Evolutionary conservation across 2,888 invertebrate genomes (phyloP).

Genomic region (Cantharis rustica): DNA sequence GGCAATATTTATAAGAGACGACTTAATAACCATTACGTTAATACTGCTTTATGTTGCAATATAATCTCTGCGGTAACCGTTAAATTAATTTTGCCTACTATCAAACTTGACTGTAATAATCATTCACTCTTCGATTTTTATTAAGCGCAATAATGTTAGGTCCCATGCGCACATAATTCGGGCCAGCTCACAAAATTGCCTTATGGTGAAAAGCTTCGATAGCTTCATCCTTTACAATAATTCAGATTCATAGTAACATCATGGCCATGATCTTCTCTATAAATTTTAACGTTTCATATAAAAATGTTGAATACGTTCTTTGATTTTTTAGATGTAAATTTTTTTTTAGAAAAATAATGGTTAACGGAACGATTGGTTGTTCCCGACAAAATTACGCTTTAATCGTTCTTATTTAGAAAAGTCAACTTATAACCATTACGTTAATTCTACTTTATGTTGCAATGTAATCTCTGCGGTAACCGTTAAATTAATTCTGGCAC

Average conservation of each 20-base stretch:
- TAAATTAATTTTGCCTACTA: background rate
- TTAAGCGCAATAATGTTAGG: background rate
- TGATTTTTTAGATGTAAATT: too few relatives aligned
- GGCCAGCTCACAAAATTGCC: background rate
- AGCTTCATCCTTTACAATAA: background rate
- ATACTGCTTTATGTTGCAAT: conserved; percentile 14
- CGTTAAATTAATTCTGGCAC: background rate
- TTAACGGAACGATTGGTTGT: too few relatives aligned
- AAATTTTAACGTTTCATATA: background rate
- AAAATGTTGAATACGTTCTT: too few relatives aligned
- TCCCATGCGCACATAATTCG: background rate
- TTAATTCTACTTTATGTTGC: conserved; percentile 14
- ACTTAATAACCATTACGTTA: conserved; percentile 22
- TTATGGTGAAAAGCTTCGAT: background rate
- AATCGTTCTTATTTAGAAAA: conserved; percentile 21
- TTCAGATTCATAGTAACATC: background rate
- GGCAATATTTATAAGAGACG: conserved; percentile 21
- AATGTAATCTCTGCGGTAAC: conserved; percentile 7
- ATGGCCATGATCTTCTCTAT: background rate
- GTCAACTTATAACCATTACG: conserved; percentile 19
- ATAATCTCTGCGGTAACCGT: conserved; percentile 5
- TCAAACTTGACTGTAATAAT: background rate
- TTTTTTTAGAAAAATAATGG: too few relatives aligned
- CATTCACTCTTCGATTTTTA: background rate
- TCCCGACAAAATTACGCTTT: conserved; percentile 3